Evolutionary conservation across 2,797 vertebrate genomes (phyloP), one percentile per base, ranked within the genome.

Genomic region (Antrozous pallidus): DNA sequence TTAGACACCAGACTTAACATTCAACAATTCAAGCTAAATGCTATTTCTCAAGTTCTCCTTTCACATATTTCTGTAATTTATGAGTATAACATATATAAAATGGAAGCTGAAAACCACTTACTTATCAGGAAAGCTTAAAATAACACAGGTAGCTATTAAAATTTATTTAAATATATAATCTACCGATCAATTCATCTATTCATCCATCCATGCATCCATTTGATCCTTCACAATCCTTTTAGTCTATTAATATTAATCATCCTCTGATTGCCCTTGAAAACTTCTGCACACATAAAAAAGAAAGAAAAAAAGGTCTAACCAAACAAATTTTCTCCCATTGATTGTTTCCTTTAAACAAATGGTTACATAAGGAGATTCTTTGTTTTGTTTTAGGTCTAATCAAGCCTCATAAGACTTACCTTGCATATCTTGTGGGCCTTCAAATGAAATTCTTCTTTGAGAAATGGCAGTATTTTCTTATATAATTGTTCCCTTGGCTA

Each of bases 1-100:
- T 88, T 77, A 96, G 80, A 94, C 3, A 80, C 69, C 74, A 96
- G 81, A 65, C 82, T 93, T 85, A 95, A 95, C 90, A 96, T 87
- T 95, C 61, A 95, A 93, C 58, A 95, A 89, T 86, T 92, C 70
- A 85, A 92, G 28, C 26, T 85, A 85, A 95, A 82, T 93, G 11
- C 9, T 71, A 70, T 83, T 92, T 94, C 67, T 95, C 83, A 88
- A 80, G 33, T 75, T 92, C 14, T 82, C 8, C 45, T 78, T 94
- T 84, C 31, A 78, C 78, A 74, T 67, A 63, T 71, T 92, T 92
- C 38, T 91, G 5, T 80, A 83, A 93, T 54, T 88, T 90, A 75
- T 69, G 6, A 73, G 36, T 74, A 81, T 88, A 69, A 3, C 49
- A 0, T n/a, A 95, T 49, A 1, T 40, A 88, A 94, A 94, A 61